These are phyloP conservation scores for Plectropomus leopardus DNA, from an alignment of 2,113 vertebrate species.

Conservation along the genomic window DNA sequence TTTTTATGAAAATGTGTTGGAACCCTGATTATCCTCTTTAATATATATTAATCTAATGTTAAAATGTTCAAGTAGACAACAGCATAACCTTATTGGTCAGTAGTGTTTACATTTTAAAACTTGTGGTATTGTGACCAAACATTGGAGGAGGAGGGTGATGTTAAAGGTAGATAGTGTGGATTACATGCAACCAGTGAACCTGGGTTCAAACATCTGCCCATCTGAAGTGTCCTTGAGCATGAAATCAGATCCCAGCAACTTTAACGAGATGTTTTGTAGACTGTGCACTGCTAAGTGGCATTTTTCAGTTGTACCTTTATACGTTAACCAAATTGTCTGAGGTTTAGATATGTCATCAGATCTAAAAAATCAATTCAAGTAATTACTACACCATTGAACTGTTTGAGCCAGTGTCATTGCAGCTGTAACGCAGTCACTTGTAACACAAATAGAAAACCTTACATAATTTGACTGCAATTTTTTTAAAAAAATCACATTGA, in stretches of 20 bases:
- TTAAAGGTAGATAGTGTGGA: too few relatives aligned
- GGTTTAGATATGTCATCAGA: not conserved
- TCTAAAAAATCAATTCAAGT: not conserved
- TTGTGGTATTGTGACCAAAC: not conserved
- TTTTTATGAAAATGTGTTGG: too few relatives aligned
- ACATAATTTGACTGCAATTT: not conserved
- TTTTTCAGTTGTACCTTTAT: not conserved
- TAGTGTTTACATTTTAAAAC: not conserved
- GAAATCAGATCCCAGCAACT: not conserved
- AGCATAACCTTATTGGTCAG: too few relatives aligned
- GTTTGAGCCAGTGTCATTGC: not conserved
- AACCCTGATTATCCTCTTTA: too few relatives aligned
- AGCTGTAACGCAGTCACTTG: not conserved
- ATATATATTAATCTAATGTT: too few relatives aligned
- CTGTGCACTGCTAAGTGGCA: not conserved
- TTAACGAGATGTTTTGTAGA: not conserved
- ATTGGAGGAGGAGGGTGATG: not conserved
- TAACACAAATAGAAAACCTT: not conserved
- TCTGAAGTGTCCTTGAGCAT: not conserved
- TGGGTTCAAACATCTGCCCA: not conserved
- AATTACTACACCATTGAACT: not conserved
- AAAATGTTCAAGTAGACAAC: not conserved
- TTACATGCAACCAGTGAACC: not conserved
- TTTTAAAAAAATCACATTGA: not conserved
- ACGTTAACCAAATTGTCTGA: not conserved